A percentile compares a stretch with the other conserved stretches of the same genome.
These are phyloP conservation scores for Lamproptera curius DNA, from an alignment of 2,888 invertebrate genomes.

Conservation along the genomic window DNA sequence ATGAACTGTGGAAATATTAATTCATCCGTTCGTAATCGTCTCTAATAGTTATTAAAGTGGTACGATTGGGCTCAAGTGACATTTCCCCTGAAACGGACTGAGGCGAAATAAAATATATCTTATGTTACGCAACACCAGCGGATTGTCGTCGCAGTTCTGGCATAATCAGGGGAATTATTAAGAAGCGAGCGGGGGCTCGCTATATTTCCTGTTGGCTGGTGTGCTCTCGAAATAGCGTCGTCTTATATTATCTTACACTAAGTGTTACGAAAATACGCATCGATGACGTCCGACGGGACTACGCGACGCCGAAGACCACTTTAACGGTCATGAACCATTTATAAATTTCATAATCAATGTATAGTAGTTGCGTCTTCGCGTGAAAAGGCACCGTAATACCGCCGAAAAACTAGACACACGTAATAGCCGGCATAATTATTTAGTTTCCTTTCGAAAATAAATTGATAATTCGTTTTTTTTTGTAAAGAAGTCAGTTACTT, in stretches of 20 bases:
- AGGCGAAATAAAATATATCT: too few relatives aligned
- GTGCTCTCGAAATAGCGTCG: slow-evolving; percentile 2
- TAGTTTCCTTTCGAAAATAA: not conserved
- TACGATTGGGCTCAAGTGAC: too few relatives aligned
- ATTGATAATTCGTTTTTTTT: not conserved
- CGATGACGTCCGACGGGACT: slow-evolving; percentile 2
- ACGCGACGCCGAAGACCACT: not conserved
- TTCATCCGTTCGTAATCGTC: too few relatives aligned
- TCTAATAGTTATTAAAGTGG: too few relatives aligned
- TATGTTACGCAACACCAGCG: too few relatives aligned
- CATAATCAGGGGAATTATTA: slow-evolving; percentile 4
- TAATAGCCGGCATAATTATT: too few relatives aligned
- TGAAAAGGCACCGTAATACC: too few relatives aligned
- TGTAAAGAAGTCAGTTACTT: not conserved
- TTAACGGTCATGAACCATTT: not conserved
- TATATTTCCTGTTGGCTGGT: slow-evolving; percentile 12
- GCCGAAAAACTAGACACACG: too few relatives aligned
- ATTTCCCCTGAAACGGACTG: too few relatives aligned
- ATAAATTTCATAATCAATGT: not conserved
- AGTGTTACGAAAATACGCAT: slow-evolving; percentile 8
- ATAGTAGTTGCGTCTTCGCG: too few relatives aligned
- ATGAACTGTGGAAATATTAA: too few relatives aligned
- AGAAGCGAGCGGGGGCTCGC: slow-evolving; percentile 1
- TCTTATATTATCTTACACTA: not conserved
- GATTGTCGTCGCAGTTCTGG: not conserved